Percentiles rank a stretch among this genome's conserved stretches.
These are phyloP conservation scores for Sebastiscus tertius DNA, from an alignment of 2,797 vertebrate species.

Conservation along the genomic window DNA sequence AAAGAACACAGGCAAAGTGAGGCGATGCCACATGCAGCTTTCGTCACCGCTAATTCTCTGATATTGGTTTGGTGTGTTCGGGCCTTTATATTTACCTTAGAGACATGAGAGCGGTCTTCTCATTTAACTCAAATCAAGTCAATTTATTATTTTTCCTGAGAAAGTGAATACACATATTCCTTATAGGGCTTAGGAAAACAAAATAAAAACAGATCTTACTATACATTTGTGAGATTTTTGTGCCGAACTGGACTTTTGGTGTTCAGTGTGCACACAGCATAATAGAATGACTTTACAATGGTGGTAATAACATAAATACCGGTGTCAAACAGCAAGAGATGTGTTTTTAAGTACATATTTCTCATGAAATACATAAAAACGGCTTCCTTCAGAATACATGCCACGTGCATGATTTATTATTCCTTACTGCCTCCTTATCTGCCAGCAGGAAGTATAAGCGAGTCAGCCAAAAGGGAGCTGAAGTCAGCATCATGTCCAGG, in stretches of 20 bases:
- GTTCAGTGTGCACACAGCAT: not conserved
- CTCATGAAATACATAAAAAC: constrained; percentile 2
- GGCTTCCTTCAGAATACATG: not conserved
- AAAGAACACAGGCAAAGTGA: too few species aligned
- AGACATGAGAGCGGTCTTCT: not conserved
- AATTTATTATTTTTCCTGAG: not conserved
- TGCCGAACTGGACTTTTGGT: not conserved
- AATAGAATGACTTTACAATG: not conserved
- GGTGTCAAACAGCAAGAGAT: not conserved
- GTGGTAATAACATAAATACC: not conserved
- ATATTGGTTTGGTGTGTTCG: too few species aligned
- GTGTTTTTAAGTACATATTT: not conserved
- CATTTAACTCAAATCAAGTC: not conserved
- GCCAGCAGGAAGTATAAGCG: constrained; percentile 6
- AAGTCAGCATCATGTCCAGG: constrained; percentile 40
- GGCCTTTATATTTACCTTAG: not conserved
- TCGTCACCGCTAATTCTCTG: too few species aligned
- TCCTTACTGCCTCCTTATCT: constrained; percentile 15
- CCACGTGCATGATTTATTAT: not conserved
- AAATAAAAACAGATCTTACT: not conserved
- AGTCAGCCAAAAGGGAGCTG: constrained; percentile 44
- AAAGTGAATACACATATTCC: not conserved
- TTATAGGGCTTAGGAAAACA: not conserved
- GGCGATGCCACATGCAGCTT: too few species aligned
- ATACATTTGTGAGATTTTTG: not conserved